These are phyloP conservation scores for Callimico goeldii DNA, from an alignment of 2,797 vertebrate genomes.

Conservation along the genomic window DNA sequence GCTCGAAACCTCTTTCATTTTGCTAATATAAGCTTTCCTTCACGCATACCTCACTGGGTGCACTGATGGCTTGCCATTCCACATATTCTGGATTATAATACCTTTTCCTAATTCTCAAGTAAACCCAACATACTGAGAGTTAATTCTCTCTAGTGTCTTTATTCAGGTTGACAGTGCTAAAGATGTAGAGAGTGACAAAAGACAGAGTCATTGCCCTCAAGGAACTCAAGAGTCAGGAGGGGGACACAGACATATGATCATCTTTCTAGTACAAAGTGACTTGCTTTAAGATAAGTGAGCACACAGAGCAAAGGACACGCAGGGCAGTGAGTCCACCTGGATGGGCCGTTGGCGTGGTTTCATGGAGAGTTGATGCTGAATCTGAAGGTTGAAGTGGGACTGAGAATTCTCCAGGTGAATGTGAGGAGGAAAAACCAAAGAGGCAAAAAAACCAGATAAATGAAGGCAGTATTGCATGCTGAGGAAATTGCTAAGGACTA, in stretches of 20 bases:
- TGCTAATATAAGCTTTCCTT: not conserved
- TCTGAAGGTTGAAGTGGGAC: not conserved
- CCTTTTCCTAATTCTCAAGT: not conserved
- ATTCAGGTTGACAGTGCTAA: not conserved
- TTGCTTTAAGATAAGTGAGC: not conserved
- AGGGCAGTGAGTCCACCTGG: not conserved
- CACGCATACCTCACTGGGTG: not conserved
- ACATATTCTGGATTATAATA: not conserved
- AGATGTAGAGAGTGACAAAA: too few relatives aligned
- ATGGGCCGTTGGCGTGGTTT: too few relatives aligned
- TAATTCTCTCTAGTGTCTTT: not conserved
- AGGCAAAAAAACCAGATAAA: not conserved
- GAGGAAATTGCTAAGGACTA: not conserved
- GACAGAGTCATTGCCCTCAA: not conserved
- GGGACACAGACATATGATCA: accelerated
- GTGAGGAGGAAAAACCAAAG: not conserved
- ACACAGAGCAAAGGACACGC: accelerated
- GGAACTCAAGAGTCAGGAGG: not conserved
- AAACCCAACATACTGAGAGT: not conserved
- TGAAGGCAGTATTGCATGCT: accelerated
- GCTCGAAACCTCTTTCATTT: not conserved
- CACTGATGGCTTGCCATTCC: not conserved
- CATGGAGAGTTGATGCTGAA: not conserved
- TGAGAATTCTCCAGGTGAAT: not conserved
- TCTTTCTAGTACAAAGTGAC: accelerated